Percentiles rank a stretch among this genome's conserved stretches.
Evolutionary conservation across 2,888 invertebrate genomes (phyloP).

Genomic region (Iselma pallidipennis): DNA sequence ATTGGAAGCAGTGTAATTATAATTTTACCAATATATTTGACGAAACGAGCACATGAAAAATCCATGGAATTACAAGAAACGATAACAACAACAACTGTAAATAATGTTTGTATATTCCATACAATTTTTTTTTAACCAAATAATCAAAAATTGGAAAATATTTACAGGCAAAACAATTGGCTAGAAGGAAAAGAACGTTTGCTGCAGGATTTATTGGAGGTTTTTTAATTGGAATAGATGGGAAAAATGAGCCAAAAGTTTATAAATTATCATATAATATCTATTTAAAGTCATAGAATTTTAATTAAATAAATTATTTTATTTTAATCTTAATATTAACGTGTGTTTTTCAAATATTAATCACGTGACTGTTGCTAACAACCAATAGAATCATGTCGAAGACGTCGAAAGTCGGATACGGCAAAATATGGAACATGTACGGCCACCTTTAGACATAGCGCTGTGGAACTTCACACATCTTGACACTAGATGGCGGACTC

Average conservation of each 20-base stretch:
- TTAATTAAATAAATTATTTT: neutral
- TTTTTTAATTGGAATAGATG: constrained; percentile 16
- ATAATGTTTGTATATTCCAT: too few relatives aligned
- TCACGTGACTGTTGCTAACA: neutral
- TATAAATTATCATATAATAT: neutral
- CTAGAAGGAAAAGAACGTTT: constrained; percentile 10
- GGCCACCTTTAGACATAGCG: too few relatives aligned
- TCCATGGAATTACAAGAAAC: constrained; percentile 8
- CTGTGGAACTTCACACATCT: too few relatives aligned
- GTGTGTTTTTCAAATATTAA: neutral
- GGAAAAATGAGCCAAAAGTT: too few relatives aligned
- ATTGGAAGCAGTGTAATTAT: constrained; percentile 8
- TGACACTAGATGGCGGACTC: too few relatives aligned
- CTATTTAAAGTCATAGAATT: neutral
- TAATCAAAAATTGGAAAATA: neutral
- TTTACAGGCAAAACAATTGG: constrained; percentile 15
- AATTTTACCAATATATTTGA: constrained; percentile 12
- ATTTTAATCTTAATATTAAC: neutral
- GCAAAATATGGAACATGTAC: too few relatives aligned
- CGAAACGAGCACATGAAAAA: constrained; percentile 5
- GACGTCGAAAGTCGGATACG: too few relatives aligned
- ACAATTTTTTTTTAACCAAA: too few relatives aligned
- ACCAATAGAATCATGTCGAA: neutral
- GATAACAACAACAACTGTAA: constrained; percentile 1
- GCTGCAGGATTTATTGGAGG: constrained; percentile 22